Evolutionary conservation across 2,113 vertebrate species (phyloP), one percentile per base, ranked within the genome.

Genomic region (Paramormyrops kingsleyae): DNA sequence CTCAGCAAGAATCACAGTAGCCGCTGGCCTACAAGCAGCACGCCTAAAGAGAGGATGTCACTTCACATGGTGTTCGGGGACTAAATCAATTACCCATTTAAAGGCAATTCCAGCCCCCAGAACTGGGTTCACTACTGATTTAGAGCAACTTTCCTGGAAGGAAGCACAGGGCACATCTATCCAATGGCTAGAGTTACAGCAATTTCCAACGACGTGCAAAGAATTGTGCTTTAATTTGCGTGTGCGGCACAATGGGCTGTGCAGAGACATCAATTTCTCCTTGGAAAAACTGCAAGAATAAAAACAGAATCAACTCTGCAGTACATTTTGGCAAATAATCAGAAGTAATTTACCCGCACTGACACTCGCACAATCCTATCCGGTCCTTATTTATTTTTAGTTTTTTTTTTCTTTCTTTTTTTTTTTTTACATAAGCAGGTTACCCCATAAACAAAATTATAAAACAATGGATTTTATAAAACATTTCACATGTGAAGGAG

Each of bases 391-490:
- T 88, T 89, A 59, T 87, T 66, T 27, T 87, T 56, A 88, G 59
- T 77, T 66, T 44, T 87, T 77, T 56, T 87, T 59, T 66, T 47
- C 1, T 39, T 39, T 39, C 2, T 39, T 39, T 70, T 66, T 47
- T 35, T 39, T 39, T 39, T 39, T 39, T 39, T 70, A 47, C 59
- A 87, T 59, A 86, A 84, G 84, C 27, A 24, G 47, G 88, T 90
- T 49, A 89, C 39, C 87, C 44, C 56, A 87, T 89, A 83, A 19
- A 89, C 83, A 88, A 91, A 70, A 89, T 89, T 62, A 90, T 56
- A 46, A 66, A 88, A 83, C 77, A 88, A 74, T 49, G 70, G 31
- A 42, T 85, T 56, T 91, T 39, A 74, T 50, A 50, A 47, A 89
- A 89, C 87, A 53, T 87, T 84, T 77, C 80, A 87, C 89, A 52